Percentiles rank a stretch among this genome's conserved stretches.
phyloP scores from a whole-genome alignment of 2,113 vertebrate species.

The Pluvialis apricaria region DNA sequence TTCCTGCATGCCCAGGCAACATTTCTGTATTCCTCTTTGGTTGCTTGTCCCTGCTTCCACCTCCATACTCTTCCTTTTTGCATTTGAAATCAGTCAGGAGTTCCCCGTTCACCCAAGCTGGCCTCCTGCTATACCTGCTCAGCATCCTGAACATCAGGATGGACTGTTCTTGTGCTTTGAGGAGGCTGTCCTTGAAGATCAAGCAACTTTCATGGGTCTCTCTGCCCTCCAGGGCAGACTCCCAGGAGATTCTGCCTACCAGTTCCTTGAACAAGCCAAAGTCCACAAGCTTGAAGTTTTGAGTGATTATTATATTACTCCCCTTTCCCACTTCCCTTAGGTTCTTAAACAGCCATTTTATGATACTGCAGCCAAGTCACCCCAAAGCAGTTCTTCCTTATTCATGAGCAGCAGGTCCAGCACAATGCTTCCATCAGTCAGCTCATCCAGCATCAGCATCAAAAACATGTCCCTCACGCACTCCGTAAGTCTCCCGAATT shows the following conservation, averaged over 20 bases:
- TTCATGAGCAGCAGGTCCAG: not conserved
- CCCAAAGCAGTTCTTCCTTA: not conserved
- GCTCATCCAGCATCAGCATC: not conserved
- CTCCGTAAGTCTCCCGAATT: not conserved
- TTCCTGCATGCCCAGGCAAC: not conserved
- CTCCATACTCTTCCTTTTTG: constrained; percentile 22
- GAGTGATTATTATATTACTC: not conserved
- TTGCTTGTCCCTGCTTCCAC: not conserved
- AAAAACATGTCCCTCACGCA: not conserved
- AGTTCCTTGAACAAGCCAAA: constrained; percentile 1
- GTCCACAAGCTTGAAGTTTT: not conserved
- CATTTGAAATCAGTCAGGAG: constrained; percentile 40
- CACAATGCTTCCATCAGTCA: not conserved
- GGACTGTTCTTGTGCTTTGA: constrained; percentile 38
- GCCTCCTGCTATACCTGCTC: constrained; percentile 60
- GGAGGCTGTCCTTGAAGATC: constrained; percentile 50
- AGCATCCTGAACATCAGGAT: constrained; percentile 53
- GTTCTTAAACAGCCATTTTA: not conserved
- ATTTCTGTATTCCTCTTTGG: not conserved
- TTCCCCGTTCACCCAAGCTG: not conserved
- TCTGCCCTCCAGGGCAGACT: constrained; percentile 27
- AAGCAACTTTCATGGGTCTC: constrained; percentile 4
- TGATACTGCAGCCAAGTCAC: not conserved
- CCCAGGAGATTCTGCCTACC: not conserved
- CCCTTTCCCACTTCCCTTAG: not conserved